phyloP scores from a whole-genome alignment of 2,113 vertebrate genomes.

The Clupea harengus region DNA sequence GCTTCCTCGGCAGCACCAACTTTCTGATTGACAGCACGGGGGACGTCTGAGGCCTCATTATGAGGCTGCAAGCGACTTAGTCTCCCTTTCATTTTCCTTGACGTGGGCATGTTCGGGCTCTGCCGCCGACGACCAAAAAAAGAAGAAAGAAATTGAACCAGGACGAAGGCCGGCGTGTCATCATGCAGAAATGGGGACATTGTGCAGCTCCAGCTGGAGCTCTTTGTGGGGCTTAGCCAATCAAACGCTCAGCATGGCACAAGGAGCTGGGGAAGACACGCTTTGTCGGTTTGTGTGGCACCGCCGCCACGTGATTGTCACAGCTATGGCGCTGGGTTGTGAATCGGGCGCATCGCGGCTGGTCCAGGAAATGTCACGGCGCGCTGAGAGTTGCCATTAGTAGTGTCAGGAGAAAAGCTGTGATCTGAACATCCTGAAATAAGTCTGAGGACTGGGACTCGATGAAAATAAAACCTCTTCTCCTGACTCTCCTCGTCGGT shows the following conservation, averaged over 20 bases:
- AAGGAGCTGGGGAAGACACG: not conserved
- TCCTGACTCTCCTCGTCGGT: not conserved
- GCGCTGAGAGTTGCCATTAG: not conserved
- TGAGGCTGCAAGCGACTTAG: not conserved
- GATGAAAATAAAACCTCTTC: not conserved
- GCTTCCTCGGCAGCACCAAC: not conserved
- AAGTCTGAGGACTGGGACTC: not conserved
- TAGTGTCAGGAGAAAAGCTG: not conserved
- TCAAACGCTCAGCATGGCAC: not conserved
- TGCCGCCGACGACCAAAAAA: not conserved
- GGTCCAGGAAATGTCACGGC: not conserved
- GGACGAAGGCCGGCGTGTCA: not conserved
- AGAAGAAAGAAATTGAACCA: not conserved
- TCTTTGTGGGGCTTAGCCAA: conserved; percentile 1
- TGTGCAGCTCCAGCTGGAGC: not conserved
- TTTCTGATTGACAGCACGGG: not conserved
- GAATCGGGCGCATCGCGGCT: not conserved
- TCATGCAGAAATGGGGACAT: not conserved
- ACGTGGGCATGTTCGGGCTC: not conserved
- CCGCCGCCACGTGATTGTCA: no score
- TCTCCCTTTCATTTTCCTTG: conserved; percentile 4
- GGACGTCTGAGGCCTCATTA: not conserved
- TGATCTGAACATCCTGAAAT: not conserved
- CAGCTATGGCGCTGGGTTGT: not conserved
- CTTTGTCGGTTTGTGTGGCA: not conserved